phyloP scores from a whole-genome alignment of 1,140 invertebrate species.

The Mamestra configurata region DNA sequence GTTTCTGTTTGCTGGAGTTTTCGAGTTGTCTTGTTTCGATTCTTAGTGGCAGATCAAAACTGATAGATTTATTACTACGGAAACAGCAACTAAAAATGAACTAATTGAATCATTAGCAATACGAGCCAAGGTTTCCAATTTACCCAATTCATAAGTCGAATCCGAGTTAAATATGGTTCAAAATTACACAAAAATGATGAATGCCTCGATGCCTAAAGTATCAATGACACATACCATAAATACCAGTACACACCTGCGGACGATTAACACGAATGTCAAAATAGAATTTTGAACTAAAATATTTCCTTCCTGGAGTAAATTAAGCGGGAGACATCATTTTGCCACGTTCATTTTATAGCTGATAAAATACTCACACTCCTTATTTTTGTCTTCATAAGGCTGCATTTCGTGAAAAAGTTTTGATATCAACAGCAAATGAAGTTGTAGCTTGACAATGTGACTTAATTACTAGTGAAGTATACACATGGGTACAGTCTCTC shows the following conservation, averaged over 20 bases:
- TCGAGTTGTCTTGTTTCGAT: not conserved
- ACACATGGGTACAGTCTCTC: constrained; percentile 25
- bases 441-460: constrained; percentile 37
- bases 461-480: constrained; percentile 72
- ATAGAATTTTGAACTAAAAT: constrained; percentile 77
- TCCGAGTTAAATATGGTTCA: constrained; percentile 16
- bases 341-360: constrained; percentile 39
- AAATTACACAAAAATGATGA: constrained; percentile 50
- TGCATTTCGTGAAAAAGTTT: constrained; percentile 9
- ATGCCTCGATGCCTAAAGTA: constrained; percentile 46
- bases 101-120: constrained; percentile 46
- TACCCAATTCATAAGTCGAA: constrained; percentile 17
- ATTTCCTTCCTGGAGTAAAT: constrained; percentile 70
- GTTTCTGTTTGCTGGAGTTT: not conserved
- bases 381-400: constrained; percentile 26
- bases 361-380: constrained; percentile 9
- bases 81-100: constrained; percentile 33
- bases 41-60: not conserved
- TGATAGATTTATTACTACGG: constrained; percentile 19
- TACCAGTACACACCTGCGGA: constrained; percentile 73
- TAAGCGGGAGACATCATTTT: constrained; percentile 59
- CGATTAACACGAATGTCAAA: constrained; percentile 85
- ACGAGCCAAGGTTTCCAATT: constrained; percentile 1
- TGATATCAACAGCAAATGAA: not conserved
- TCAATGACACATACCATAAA: constrained; percentile 65